Evolutionary conservation across 2,113 vertebrate species (phyloP), one percentile per base, ranked within the genome.

Genomic region (Sclerurus mexicanus): DNA sequence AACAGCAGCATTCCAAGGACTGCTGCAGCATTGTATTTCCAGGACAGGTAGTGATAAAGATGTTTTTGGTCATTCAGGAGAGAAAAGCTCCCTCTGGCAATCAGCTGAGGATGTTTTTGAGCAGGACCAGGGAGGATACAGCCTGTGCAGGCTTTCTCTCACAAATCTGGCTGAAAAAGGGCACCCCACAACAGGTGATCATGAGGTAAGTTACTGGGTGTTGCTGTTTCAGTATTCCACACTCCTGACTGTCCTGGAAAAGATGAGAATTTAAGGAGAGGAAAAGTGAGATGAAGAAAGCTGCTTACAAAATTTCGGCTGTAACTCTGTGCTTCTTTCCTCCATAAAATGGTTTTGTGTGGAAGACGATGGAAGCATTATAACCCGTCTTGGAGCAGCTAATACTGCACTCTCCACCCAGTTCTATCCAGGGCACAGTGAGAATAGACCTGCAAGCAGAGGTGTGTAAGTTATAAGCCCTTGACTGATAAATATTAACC

Each of bases 321-420:
- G 99, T 99, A 97, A 99, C 95, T 97, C 99, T 98, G 98, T 99
- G 99, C 97, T 99, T 99, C 98, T 99, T 99, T 91, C 99, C 99
- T 42, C 99, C 99, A 10, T 99, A 99, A 97, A 99, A 99, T 19
- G 99, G 99, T 97, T 99, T 99, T 44, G 99, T 99, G 98, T 99
- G 99, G 98, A 99, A 99, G 95, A 98, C 95, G 7, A 99, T 99
- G 96, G 97, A 99, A 68, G 99, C 98, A 3, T 98, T 99, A 96
- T 99, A 99, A 94, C 99, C 99, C 3, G 99, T 98, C 97, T 99
- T 99, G 40, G 99, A 99, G 98, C 99, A 99, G 47, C 97, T 99
- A 96, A 99, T 99, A 95, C 88, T 99, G 98, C 99, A 99, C 94
- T 99, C 99, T 33, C 99, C 99, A 13, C 99, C 99, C 46, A 99